Evolutionary conservation across 2,888 invertebrate species (phyloP).

Genomic region (Bhutanitis thaidina): DNA sequence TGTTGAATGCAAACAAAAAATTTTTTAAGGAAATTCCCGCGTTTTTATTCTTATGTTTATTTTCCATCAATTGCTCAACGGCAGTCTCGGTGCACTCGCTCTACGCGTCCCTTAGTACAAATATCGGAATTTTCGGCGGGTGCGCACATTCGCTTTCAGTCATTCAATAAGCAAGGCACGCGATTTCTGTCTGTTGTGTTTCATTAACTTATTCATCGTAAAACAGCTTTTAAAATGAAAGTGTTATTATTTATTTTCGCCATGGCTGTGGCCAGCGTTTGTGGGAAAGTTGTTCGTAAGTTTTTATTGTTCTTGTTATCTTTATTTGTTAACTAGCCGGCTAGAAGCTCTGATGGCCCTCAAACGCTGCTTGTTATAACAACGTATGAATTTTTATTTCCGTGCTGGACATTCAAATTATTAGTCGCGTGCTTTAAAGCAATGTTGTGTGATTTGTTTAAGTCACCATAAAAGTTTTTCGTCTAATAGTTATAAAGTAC

Average conservation of each 20-base stretch:
- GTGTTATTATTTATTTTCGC: constrained; percentile 42
- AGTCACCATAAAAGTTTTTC: no score
- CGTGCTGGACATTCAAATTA: no score
- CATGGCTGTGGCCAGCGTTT: constrained; percentile 43
- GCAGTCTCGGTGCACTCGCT: constrained; percentile 16
- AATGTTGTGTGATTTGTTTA: no score
- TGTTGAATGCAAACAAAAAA: neutral
- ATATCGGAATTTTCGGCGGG: constrained; percentile 58
- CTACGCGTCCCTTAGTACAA: constrained; percentile 55
- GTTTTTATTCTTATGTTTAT: constrained; percentile 19
- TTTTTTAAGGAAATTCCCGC: constrained; percentile 19
- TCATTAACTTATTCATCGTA: constrained; percentile 4
- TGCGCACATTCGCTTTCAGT: constrained; percentile 51
- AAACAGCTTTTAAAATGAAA: constrained; percentile 42
- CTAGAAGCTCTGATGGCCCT: no score
- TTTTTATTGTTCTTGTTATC: constrained; percentile 23
- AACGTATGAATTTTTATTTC: no score
- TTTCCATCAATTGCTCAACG: constrained; percentile 29
- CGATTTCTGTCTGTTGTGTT: constrained; percentile 26
- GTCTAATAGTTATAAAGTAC: no score
- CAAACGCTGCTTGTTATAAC: no score
- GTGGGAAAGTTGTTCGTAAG: constrained; percentile 66
- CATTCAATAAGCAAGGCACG: constrained; percentile 37
- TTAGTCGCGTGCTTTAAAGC: no score
- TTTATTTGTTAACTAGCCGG: neutral